A percentile compares a stretch with the other conserved stretches of the same genome.
phyloP scores from a whole-genome alignment of 2,797 vertebrate genomes.

The Lepilemur septentrionalis region DNA sequence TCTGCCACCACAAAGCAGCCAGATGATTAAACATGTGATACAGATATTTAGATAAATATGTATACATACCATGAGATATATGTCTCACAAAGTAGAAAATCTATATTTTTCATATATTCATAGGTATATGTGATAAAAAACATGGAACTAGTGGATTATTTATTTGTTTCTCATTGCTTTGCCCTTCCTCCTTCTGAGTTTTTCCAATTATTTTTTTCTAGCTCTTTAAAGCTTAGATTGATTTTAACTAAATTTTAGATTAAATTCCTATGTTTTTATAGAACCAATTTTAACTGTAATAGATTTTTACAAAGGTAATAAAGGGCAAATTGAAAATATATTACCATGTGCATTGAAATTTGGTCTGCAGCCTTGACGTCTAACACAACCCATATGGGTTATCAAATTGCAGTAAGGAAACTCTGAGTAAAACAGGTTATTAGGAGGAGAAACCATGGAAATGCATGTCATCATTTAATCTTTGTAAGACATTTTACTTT shows the following conservation, averaged over 20 bases:
- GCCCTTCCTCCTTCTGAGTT: neutral
- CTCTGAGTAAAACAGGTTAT: too few species aligned
- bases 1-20: neutral
- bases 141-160: neutral
- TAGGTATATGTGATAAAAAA: too few species aligned
- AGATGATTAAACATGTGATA: neutral
- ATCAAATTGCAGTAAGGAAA: neutral
- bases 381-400: too few species aligned
- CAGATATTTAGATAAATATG: neutral
- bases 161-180: neutral
- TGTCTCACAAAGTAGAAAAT: neutral
- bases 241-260: neutral
- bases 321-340: neutral
- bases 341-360: neutral
- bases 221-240: neutral
- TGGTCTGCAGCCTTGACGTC: neutral
- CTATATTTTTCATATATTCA: too few species aligned
- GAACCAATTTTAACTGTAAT: neutral
- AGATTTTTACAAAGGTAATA: neutral
- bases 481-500: neutral
- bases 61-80: neutral
- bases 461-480: accelerated
- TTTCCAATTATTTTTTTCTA: neutral
- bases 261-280: neutral
- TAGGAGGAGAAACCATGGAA: neutral